Percentiles rank a stretch among this genome's conserved stretches.
phyloP scores from a whole-genome alignment of 2,888 invertebrate genomes.

The Aphelenchoides bicaudatus region DNA sequence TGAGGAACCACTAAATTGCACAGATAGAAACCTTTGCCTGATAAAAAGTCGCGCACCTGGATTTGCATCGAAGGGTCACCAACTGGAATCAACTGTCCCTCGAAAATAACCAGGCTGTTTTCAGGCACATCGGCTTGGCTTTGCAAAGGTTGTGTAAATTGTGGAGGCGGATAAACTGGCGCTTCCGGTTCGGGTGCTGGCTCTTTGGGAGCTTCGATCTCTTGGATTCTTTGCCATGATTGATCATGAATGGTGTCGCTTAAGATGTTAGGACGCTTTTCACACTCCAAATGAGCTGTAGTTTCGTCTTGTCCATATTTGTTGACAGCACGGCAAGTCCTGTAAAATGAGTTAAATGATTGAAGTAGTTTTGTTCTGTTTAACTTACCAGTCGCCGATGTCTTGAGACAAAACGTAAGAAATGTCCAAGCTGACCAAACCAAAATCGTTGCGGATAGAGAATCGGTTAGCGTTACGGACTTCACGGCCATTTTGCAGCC shows the following conservation, averaged over 20 bases:
- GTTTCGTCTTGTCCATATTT: constrained; percentile 82
- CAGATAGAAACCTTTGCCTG: constrained; percentile 24
- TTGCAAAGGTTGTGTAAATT: constrained; percentile 87
- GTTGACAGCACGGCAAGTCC: constrained; percentile 72
- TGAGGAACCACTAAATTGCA: too few species aligned
- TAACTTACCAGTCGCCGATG: constrained; percentile 63
- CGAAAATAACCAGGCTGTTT: constrained; percentile 87
- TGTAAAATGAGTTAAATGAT: neutral
- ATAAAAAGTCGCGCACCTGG: too few species aligned
- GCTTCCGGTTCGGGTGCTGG: constrained; percentile 72
- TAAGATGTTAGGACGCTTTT: constrained; percentile 61
- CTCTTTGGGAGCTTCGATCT: constrained; percentile 70
- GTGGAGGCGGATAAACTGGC: constrained; percentile 81
- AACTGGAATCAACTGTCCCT: constrained; percentile 86
- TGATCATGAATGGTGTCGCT: constrained; percentile 89
- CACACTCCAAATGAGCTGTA: constrained; percentile 45
- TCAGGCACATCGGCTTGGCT: constrained; percentile 81
- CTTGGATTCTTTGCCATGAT: constrained; percentile 81
- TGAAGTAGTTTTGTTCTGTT: neutral
- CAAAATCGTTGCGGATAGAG: constrained; percentile 76
- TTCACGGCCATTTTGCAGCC: constrained; percentile 76
- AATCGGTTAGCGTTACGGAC: constrained; percentile 67
- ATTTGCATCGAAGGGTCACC: constrained; percentile 77
- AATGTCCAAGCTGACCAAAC: constrained; percentile 84
- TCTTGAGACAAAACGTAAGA: constrained; percentile 82